phyloP scores from a whole-genome alignment of 2,113 vertebrate genomes.

The Lutjanus erythropterus region DNA sequence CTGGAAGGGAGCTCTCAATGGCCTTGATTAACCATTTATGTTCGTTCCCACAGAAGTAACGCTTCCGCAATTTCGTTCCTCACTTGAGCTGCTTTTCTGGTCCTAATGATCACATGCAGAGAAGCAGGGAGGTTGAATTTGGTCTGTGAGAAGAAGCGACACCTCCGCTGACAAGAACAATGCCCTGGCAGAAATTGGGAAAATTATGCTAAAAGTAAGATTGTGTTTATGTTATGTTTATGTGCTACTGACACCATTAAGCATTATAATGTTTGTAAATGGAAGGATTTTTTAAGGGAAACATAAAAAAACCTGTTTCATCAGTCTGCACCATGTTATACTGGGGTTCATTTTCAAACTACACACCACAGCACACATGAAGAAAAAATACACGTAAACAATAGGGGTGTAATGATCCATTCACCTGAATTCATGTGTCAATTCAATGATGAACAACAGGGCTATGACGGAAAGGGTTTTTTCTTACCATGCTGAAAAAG shows the following conservation, averaged over 20 bases:
- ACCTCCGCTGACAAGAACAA: conserved; percentile 30
- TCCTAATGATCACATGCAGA: conserved; percentile 48
- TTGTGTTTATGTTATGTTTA: neutral
- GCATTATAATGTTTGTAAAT: neutral
- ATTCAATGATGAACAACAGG: too few relatives aligned
- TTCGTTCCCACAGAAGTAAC: conserved; percentile 49
- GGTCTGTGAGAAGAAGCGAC: conserved; percentile 17
- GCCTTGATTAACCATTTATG: conserved; percentile 70
- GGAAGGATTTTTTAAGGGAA: neutral
- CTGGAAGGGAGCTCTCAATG: conserved; percentile 49
- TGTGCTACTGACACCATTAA: neutral
- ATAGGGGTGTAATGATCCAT: too few relatives aligned
- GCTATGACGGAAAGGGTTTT: too few relatives aligned
- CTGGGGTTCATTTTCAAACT: neutral
- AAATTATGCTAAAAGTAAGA: conserved; percentile 3
- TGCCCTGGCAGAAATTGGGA: neutral
- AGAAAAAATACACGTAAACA: neutral
- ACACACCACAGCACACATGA: neutral
- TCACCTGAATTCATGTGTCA: too few relatives aligned
- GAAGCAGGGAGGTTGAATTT: conserved; percentile 4
- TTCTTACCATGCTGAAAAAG: too few relatives aligned
- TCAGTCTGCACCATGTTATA: neutral
- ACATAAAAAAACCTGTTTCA: too few relatives aligned
- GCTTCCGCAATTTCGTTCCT: conserved; percentile 52
- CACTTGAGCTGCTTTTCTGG: conserved; percentile 42